phyloP scores from a whole-genome alignment of 2,888 invertebrate species.

The Allacma fusca region DNA sequence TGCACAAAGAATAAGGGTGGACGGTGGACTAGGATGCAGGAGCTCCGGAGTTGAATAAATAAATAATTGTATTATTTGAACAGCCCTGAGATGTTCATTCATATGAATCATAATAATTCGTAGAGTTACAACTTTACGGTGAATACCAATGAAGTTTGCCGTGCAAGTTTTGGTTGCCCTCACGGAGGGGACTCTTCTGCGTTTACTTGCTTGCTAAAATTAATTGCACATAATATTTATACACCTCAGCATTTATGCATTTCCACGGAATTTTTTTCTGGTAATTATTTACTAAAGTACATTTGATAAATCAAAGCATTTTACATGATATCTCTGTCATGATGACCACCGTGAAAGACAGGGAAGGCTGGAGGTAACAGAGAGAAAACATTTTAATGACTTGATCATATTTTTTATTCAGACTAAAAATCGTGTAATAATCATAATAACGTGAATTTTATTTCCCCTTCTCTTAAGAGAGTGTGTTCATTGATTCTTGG shows the following conservation, averaged over 20 bases:
- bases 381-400: neutral
- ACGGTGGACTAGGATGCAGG: neutral
- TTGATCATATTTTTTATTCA: neutral
- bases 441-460: neutral
- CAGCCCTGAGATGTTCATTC: neutral
- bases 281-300: neutral
- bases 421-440: neutral
- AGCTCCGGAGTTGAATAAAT: neutral
- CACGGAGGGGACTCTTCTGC: neutral
- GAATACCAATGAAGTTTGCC: neutral
- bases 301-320: neutral
- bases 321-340: neutral
- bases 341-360: neutral
- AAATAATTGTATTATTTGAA: constrained; percentile 8
- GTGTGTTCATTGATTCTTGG: neutral
- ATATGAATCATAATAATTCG: constrained; percentile 16
- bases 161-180: neutral
- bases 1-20: neutral
- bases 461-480: neutral
- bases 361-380: neutral
- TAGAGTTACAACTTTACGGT: neutral
- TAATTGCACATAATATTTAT: neutral
- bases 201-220: neutral
- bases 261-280: neutral
- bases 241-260: neutral